phyloP scores from a whole-genome alignment of 2,888 invertebrate species.

The Eupithecia centaureata region DNA sequence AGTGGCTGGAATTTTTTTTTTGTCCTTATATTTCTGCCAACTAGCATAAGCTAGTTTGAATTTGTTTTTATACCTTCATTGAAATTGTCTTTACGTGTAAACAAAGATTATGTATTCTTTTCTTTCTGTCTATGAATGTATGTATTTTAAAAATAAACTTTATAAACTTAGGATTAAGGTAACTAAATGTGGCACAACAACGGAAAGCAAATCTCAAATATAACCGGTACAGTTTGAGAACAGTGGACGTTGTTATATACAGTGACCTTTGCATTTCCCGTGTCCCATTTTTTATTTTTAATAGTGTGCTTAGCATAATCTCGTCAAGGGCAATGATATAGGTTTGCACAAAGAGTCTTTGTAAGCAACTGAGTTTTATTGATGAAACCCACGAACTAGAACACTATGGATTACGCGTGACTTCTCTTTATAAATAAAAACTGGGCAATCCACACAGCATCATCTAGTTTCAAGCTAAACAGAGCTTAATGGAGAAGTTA shows the following conservation, averaged over 20 bases:
- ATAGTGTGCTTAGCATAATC: constrained; percentile 28
- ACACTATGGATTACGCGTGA: not conserved
- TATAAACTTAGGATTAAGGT: too few relatives aligned
- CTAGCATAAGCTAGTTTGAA: too few relatives aligned
- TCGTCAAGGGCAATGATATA: constrained; percentile 44
- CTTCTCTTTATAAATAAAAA: too few relatives aligned
- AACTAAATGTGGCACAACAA: not conserved
- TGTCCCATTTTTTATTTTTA: constrained; percentile 52
- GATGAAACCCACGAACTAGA: constrained; percentile 8
- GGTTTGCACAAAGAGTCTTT: constrained; percentile 35
- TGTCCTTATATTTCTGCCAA: too few relatives aligned
- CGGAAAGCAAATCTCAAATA: not conserved
- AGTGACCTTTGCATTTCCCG: constrained; percentile 55
- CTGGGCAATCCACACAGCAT: too few relatives aligned
- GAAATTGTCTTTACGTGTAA: too few relatives aligned
- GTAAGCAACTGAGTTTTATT: constrained; percentile 38
- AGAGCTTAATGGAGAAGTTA: too few relatives aligned
- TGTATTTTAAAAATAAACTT: too few relatives aligned
- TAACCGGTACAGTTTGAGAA: not conserved
- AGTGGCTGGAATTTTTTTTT: too few relatives aligned
- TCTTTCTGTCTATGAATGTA: not conserved
- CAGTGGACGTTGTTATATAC: constrained; percentile 32
- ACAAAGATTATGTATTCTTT: too few relatives aligned
- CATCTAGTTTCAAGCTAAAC: too few relatives aligned
- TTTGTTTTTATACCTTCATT: too few relatives aligned